Percentiles rank a stretch among this genome's conserved stretches.
phyloP scores from a whole-genome alignment of 2,888 invertebrate genomes.

The Eilema caniola region DNA sequence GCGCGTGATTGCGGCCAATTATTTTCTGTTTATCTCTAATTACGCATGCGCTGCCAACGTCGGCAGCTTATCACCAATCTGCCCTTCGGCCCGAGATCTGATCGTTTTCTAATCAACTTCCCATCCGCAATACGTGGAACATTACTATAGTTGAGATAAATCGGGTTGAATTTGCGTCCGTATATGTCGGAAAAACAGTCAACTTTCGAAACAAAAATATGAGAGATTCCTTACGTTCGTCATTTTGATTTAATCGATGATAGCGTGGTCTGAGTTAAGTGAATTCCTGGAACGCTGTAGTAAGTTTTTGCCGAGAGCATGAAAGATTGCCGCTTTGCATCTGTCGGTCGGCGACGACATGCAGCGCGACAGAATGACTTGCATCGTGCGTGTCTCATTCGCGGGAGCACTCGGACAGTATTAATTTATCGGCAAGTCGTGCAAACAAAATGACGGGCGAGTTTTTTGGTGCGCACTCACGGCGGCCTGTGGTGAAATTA shows the following conservation, averaged over 20 bases:
- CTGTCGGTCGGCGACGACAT: constrained; percentile 45
- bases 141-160: constrained; percentile 71
- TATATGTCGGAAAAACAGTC: constrained; percentile 52
- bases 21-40: constrained; percentile 87
- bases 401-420: constrained; percentile 72
- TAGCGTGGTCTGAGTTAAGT: constrained; percentile 60
- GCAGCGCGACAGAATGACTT: constrained; percentile 57
- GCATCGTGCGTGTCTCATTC: constrained; percentile 69
- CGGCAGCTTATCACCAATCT: constrained; percentile 81
- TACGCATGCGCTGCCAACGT: constrained; percentile 85
- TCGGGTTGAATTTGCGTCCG: constrained; percentile 58
- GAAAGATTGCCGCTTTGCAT: constrained; percentile 62
- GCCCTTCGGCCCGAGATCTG: constrained; percentile 84
- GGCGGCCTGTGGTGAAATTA: constrained; percentile 76
- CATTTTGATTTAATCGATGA: constrained; percentile 67
- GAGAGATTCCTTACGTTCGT: constrained; percentile 65
- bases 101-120: constrained; percentile 83
- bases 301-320: constrained; percentile 61
- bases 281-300: constrained; percentile 57
- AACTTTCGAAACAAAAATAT: constrained; percentile 62
- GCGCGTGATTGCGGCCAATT: constrained; percentile 86
- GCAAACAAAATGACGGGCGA: constrained; percentile 82
- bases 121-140: constrained; percentile 77
- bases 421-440: constrained; percentile 83
- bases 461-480: constrained; percentile 76